phyloP scores from a whole-genome alignment of 2,888 invertebrate species.

The Hydropsyche betteni region DNA sequence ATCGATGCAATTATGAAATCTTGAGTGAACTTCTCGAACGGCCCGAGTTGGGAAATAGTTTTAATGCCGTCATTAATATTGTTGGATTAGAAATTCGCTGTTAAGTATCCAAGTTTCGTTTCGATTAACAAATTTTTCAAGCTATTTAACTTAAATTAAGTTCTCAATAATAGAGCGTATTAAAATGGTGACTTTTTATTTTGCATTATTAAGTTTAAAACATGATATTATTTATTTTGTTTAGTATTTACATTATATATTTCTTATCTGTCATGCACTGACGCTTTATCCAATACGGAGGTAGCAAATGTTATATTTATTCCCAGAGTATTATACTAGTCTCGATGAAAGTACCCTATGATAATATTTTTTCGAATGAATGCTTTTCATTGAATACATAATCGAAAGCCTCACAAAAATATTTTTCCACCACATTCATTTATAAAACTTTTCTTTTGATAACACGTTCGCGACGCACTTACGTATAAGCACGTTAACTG shows the following conservation, averaged over 20 bases:
- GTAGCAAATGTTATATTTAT: neutral
- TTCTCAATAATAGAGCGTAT: too few relatives aligned
- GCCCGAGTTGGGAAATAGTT: neutral
- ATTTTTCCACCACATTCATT: conserved; percentile 23
- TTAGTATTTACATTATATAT: too few relatives aligned
- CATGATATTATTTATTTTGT: too few relatives aligned
- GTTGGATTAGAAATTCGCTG: too few relatives aligned
- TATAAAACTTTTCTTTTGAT: conserved; percentile 15
- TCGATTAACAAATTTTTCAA: too few relatives aligned
- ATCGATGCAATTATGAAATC: conserved; percentile 9
- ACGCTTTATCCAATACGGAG: too few relatives aligned
- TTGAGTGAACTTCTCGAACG: conserved; percentile 12
- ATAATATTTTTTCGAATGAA: conserved; percentile 19
- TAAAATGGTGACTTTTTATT: too few relatives aligned
- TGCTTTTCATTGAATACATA: conserved; percentile 18
- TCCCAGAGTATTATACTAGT: neutral
- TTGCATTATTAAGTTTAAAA: too few relatives aligned
- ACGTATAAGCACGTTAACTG: conserved; percentile 2
- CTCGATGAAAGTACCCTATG: neutral
- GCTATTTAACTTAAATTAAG: too few relatives aligned
- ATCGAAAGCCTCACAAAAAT: conserved; percentile 6
- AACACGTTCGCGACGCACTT: conserved; percentile 1
- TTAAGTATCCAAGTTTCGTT: too few relatives aligned
- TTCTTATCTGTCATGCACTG: too few relatives aligned
- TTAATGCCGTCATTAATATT: conserved; percentile 10